Evolutionary conservation across 1,140 invertebrate genomes (phyloP).

Genomic region (Drosophila aff.): DNA sequence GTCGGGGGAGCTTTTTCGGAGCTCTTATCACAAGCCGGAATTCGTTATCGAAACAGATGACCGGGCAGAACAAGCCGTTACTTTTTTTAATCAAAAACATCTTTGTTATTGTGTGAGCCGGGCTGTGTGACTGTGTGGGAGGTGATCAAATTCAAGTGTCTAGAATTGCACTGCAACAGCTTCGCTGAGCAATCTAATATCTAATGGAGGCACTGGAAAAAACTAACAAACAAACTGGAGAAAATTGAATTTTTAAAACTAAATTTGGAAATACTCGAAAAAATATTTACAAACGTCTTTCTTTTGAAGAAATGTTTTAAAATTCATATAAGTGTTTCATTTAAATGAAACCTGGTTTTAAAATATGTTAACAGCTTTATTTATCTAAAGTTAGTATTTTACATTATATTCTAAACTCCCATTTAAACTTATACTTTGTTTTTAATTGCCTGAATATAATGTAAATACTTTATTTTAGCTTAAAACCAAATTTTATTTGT

Average conservation of each 20-base stretch:
- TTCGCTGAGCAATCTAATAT: not conserved
- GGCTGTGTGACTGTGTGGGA: not conserved
- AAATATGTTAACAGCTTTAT: not conserved
- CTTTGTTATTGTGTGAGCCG: constrained; percentile 4
- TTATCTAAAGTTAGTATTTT: no score
- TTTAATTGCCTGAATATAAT: not conserved
- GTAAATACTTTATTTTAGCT: not conserved
- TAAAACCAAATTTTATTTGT: not conserved
- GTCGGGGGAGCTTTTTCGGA: constrained; percentile 46
- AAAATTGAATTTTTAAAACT: no score
- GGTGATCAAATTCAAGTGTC: constrained; percentile 32
- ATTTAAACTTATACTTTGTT: not conserved
- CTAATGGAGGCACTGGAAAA: not conserved
- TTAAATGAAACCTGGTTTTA: not conserved
- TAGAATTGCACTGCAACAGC: constrained; percentile 28
- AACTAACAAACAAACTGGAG: not conserved
- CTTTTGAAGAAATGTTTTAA: not conserved
- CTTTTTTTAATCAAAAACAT: constrained; percentile 37
- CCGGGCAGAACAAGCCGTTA: constrained; percentile 1
- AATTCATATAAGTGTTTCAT: no score
- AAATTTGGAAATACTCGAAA: no score
- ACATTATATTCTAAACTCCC: not conserved
- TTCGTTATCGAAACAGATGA: constrained; percentile 47
- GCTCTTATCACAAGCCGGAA: constrained; percentile 44
- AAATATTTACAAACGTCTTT: accelerated